Conservation (phyloP, 2,797 vertebrate genomes). For the Coranthus polyacanthus region DNA sequence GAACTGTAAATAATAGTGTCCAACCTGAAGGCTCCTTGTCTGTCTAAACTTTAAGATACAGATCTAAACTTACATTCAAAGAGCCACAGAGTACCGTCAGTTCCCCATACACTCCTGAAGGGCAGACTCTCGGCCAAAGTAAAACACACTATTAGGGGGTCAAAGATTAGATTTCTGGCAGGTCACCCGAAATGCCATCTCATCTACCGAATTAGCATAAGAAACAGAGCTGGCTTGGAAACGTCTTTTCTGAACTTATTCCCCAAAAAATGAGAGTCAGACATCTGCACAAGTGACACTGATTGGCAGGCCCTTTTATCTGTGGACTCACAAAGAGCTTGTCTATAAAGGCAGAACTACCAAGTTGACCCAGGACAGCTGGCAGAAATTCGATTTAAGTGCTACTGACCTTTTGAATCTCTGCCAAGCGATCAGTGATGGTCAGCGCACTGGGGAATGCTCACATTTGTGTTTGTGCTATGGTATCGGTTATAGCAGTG, state of each 20-base stretch:
- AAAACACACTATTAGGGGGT: slow-evolving; percentile 9
- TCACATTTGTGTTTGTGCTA: slow-evolving; percentile 14
- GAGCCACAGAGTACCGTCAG: slow-evolving; percentile 17
- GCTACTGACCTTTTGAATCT: slow-evolving; percentile 61
- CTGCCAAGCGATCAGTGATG: slow-evolving; percentile 33
- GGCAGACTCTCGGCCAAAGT: neutral
- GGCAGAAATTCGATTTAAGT: slow-evolving; percentile 60
- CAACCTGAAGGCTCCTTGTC: neutral
- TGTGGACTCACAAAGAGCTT: slow-evolving; percentile 34
- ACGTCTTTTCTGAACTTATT: slow-evolving; percentile 16
- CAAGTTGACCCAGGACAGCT: slow-evolving; percentile 24
- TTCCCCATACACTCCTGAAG: slow-evolving; percentile 17
- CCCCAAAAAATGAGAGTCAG: neutral
- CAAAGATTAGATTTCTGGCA: slow-evolving; percentile 29
- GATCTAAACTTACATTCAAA: slow-evolving; percentile 21
- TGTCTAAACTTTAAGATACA: slow-evolving; percentile 25
- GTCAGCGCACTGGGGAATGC: slow-evolving; percentile 1
- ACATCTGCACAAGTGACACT: slow-evolving; percentile 13
- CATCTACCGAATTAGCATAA: slow-evolving; percentile 49
- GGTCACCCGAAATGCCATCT: slow-evolving; percentile 34
- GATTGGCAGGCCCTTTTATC: slow-evolving; percentile 51
- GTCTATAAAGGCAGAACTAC: slow-evolving; percentile 28
- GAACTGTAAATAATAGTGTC: neutral
- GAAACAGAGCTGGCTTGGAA: slow-evolving; percentile 27
- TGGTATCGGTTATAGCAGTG: slow-evolving; percentile 17